Conservation (phyloP, 2,797 vertebrate genomes). For the Zalophus californianus region DNA sequence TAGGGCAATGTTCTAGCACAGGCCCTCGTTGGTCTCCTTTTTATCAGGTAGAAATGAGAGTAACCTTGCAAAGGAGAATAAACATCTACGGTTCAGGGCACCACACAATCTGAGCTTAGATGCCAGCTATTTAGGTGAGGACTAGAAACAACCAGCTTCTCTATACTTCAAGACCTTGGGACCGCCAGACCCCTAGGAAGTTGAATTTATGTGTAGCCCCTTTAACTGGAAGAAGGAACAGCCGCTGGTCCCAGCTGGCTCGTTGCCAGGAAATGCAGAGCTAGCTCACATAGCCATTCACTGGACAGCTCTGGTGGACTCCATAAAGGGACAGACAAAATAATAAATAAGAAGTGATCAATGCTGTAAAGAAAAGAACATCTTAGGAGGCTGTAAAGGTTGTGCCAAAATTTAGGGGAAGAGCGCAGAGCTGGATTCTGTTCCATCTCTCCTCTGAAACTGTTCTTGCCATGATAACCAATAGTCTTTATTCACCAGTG, state of each 20-base stretch:
- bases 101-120: background rate
- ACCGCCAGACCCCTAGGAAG: background rate
- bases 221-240: background rate
- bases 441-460: background rate
- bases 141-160: background rate
- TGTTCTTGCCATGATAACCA: background rate
- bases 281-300: background rate
- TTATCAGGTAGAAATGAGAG: background rate
- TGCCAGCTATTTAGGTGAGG: background rate
- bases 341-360: background rate
- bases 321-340: background rate
- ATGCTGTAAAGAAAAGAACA: background rate
- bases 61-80: background rate
- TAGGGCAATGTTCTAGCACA: background rate
- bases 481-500: background rate
- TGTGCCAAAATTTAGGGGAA: background rate
- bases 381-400: fast-evolving
- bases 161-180: background rate
- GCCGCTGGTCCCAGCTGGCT: background rate
- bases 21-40: background rate
- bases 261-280: background rate
- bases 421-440: background rate
- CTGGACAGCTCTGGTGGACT: background rate
- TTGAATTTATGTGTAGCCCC: background rate
- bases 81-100: background rate